A percentile compares a stretch with the other conserved stretches of the same genome.
phyloP scores from a whole-genome alignment of 1,140 invertebrate genomes.

The Atta texana region DNA sequence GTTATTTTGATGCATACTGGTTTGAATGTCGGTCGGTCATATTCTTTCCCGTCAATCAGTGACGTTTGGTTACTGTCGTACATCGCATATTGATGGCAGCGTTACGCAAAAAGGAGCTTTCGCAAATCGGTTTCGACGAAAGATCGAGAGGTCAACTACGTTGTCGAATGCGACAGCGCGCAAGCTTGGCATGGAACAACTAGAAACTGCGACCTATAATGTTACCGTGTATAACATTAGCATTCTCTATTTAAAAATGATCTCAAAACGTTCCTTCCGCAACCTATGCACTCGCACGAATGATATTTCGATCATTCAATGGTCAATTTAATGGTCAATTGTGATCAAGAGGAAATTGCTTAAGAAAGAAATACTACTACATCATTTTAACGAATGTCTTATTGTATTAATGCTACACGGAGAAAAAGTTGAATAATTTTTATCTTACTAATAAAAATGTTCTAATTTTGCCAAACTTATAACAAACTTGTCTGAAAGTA shows the following conservation, averaged over 20 bases:
- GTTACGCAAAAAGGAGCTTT: slow-evolving; percentile 71
- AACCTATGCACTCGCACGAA: too few relatives aligned
- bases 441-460: too few relatives aligned
- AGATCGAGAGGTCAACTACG: slow-evolving; percentile 42
- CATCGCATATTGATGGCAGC: slow-evolving; percentile 4
- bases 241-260: neutral
- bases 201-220: slow-evolving; percentile 20
- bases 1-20: slow-evolving; percentile 76
- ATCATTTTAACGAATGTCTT: neutral
- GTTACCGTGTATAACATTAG: neutral
- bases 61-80: neutral
- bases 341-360: neutral
- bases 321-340: neutral
- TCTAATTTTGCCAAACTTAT: too few relatives aligned
- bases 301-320: neutral
- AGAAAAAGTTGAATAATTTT: too few relatives aligned
- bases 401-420: neutral
- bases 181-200: slow-evolving; percentile 21
- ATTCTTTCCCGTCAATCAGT: slow-evolving; percentile 64
- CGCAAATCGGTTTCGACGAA: slow-evolving; percentile 66
- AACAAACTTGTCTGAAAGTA: too few relatives aligned
- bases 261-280: neutral
- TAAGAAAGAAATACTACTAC: neutral
- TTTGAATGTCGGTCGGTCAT: slow-evolving; percentile 68
- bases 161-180: slow-evolving; percentile 2